These are phyloP conservation scores for Suricata suricatta DNA, from an alignment of 2,113 vertebrate genomes.

Conservation along the genomic window DNA sequence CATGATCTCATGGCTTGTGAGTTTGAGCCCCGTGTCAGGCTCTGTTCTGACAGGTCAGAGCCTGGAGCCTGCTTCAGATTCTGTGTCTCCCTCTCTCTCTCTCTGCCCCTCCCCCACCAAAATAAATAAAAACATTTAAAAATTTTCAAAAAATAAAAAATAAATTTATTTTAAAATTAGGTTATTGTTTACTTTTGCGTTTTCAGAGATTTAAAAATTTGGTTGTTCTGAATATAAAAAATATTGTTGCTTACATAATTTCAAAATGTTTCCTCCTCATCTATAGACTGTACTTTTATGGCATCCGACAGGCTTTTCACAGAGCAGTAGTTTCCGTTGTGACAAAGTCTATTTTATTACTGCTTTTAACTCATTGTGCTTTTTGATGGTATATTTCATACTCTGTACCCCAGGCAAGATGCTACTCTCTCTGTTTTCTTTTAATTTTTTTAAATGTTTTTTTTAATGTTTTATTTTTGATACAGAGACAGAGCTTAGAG, in stretches of 20 bases:
- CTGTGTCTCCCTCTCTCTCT: too few relatives aligned
- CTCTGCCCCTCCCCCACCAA: too few relatives aligned
- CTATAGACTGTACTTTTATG: neutral
- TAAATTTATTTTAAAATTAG: neutral
- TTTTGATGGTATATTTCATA: neutral
- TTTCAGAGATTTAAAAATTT: neutral
- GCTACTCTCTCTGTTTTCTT: neutral
- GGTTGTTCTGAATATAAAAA: neutral
- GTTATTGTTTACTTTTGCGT: neutral
- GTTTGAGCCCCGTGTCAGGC: fast-evolving
- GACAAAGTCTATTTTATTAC: neutral
- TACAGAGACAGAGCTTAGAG: too few relatives aligned
- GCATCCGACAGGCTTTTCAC: neutral
- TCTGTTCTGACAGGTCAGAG: too few relatives aligned
- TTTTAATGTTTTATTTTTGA: too few relatives aligned
- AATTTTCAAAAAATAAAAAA: too few relatives aligned
- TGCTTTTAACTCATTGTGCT: neutral
- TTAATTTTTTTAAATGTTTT: neutral
- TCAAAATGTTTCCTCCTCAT: neutral
- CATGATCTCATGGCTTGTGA: too few relatives aligned
- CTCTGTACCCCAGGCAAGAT: neutral
- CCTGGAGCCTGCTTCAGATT: too few relatives aligned
- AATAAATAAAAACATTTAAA: too few relatives aligned
- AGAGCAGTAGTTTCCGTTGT: neutral
- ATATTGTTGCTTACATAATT: neutral